phyloP scores from a whole-genome alignment of 2,888 invertebrate genomes.

The Lingula anatina region DNA sequence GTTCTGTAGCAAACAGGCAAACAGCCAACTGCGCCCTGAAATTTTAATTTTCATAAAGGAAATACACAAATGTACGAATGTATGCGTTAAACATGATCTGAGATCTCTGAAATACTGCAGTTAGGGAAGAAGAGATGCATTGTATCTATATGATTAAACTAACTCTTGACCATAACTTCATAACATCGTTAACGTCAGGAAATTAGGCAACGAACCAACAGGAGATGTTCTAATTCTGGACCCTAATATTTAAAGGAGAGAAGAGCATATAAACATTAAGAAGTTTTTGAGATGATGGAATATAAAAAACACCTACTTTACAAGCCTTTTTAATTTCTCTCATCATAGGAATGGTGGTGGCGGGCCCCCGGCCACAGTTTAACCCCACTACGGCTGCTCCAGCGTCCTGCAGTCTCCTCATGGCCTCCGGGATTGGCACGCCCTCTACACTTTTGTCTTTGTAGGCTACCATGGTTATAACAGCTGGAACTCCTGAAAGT shows the following conservation, averaged over 20 bases:
- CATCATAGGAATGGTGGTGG: constrained; percentile 31
- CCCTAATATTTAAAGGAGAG: no score
- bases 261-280: background rate
- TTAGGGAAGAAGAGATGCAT: background rate
- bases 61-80: background rate
- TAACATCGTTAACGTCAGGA: no score
- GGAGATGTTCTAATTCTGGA: no score
- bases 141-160: no score
- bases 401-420: constrained; percentile 26
- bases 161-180: no score
- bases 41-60: background rate
- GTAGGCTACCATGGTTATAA: constrained; percentile 27
- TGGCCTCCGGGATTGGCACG: constrained; percentile 28
- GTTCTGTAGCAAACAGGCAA: constrained; percentile 35
- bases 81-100: background rate
- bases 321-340: constrained; percentile 27
- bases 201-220: background rate
- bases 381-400: constrained; percentile 43
- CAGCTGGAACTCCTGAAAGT: constrained; percentile 36
- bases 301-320: constrained; percentile 18
- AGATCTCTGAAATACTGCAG: background rate
- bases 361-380: constrained; percentile 39
- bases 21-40: constrained; percentile 29
- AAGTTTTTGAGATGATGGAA: background rate
- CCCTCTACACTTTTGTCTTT: constrained; percentile 28